phyloP scores from a whole-genome alignment of 2,797 vertebrate genomes.

The Vultur gryphus region DNA sequence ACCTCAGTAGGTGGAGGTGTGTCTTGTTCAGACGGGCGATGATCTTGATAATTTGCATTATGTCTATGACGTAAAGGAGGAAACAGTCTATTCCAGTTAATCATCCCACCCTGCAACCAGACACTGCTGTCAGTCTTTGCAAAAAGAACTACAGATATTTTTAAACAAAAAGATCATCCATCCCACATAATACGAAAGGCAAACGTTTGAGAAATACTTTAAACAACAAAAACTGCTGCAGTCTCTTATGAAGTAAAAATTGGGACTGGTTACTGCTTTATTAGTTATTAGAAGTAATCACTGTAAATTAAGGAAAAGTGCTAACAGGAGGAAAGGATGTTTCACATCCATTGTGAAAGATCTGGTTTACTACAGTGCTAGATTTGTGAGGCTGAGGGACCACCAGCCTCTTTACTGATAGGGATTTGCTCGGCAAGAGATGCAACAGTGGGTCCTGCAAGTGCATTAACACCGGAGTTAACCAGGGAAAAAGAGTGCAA shows the following conservation, averaged over 20 bases:
- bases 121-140: constrained; percentile 9
- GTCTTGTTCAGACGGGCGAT: constrained; percentile 71
- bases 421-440: neutral
- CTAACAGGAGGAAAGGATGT: neutral
- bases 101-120: constrained; percentile 81
- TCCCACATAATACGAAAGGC: neutral
- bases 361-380: neutral
- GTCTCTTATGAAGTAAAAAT: neutral
- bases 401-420: neutral
- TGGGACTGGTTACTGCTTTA: neutral
- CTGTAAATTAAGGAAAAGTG: neutral
- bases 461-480: neutral
- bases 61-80: constrained; percentile 84
- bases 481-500: neutral
- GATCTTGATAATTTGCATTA: constrained; percentile 76
- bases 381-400: neutral
- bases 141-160: neutral
- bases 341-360: neutral
- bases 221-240: neutral
- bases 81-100: constrained; percentile 92
- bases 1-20: constrained; percentile 73
- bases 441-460: neutral
- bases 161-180: neutral
- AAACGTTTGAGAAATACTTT: neutral
- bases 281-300: neutral